Evolutionary conservation across 2,888 invertebrate genomes (phyloP).

Genomic region (Trichopria drosophilae): DNA sequence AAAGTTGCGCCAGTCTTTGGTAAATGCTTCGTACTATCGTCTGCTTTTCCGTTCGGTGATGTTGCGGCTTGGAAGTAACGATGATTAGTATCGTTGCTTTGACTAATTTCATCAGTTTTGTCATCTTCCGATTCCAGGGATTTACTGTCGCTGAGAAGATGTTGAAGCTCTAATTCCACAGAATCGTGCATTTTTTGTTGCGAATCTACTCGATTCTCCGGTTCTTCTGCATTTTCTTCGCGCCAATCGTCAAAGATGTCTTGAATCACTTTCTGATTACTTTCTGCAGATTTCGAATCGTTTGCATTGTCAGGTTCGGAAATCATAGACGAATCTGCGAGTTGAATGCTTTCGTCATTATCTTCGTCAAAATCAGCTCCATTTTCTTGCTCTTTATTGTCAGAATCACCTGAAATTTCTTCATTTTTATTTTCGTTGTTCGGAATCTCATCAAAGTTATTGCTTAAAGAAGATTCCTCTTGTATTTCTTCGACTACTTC

Average conservation of each 20-base stretch:
- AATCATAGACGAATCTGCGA: slow-evolving; percentile 2
- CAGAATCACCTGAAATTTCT: not conserved
- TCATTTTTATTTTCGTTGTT: not conserved
- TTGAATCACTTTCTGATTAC: slow-evolving; percentile 52
- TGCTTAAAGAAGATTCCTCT: not conserved
- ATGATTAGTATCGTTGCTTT: not conserved
- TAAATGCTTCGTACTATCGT: slow-evolving; percentile 4
- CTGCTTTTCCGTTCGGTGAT: slow-evolving; percentile 1
- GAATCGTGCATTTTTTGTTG: slow-evolving; percentile 41
- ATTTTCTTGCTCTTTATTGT: not conserved
- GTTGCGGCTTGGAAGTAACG: slow-evolving; percentile 13
- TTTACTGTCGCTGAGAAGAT: slow-evolving; percentile 11
- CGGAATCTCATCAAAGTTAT: not conserved
- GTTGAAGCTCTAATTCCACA: slow-evolving; percentile 47
- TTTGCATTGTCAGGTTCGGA: not conserved
- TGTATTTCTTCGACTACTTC: not conserved
- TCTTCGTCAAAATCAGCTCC: not conserved
- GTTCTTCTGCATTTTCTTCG: slow-evolving; percentile 52
- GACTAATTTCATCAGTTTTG: slow-evolving; percentile 11
- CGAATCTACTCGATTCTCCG: slow-evolving; percentile 32
- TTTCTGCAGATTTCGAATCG: slow-evolving; percentile 27
- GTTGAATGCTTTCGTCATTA: slow-evolving; percentile 8
- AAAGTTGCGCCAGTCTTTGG: slow-evolving; percentile 23
- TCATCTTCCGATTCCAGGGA: slow-evolving; percentile 27
- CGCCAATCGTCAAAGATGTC: slow-evolving; percentile 57